Percentiles rank a stretch among this genome's conserved stretches.
These are phyloP conservation scores for Dorcus hopei DNA, from an alignment of 2,888 invertebrate genomes.

Conservation along the genomic window DNA sequence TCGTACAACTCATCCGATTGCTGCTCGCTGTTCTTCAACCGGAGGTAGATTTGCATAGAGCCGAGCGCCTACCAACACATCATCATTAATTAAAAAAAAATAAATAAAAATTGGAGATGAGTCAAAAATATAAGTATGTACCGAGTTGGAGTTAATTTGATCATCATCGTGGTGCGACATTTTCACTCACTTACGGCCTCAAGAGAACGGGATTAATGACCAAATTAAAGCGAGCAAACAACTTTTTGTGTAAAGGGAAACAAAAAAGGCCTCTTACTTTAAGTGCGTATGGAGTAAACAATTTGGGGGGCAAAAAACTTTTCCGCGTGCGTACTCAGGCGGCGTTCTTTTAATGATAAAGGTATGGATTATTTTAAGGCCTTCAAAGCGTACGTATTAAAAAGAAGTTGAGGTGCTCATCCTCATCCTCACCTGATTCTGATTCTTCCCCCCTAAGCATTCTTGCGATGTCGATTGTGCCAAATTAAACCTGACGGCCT, in stretches of 20 bases:
- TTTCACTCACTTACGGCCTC: too few species aligned
- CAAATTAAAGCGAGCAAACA: too few species aligned
- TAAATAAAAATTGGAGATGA: background rate
- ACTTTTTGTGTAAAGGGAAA: too few species aligned
- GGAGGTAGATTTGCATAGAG: constrained; percentile 15
- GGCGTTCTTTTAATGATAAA: background rate
- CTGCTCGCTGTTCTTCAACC: constrained; percentile 14
- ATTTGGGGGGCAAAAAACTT: too few species aligned
- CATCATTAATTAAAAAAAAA: background rate
- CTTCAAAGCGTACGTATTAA: background rate
- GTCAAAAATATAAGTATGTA: background rate
- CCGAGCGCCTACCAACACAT: background rate
- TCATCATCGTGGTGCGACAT: too few species aligned
- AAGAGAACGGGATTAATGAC: too few species aligned
- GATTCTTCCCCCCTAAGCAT: too few species aligned
- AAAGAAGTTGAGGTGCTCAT: background rate
- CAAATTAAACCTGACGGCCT: background rate
- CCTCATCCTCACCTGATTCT: too few species aligned
- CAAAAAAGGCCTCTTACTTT: too few species aligned
- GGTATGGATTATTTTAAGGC: background rate
- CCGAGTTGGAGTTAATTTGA: too few species aligned
- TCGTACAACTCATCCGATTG: constrained; percentile 8
- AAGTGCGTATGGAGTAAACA: too few species aligned
- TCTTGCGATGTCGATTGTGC: background rate
- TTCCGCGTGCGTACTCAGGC: too few species aligned